These are phyloP conservation scores for Sinodicranocentrus sp. DNA, from an alignment of 2,888 invertebrate species.

Conservation along the genomic window DNA sequence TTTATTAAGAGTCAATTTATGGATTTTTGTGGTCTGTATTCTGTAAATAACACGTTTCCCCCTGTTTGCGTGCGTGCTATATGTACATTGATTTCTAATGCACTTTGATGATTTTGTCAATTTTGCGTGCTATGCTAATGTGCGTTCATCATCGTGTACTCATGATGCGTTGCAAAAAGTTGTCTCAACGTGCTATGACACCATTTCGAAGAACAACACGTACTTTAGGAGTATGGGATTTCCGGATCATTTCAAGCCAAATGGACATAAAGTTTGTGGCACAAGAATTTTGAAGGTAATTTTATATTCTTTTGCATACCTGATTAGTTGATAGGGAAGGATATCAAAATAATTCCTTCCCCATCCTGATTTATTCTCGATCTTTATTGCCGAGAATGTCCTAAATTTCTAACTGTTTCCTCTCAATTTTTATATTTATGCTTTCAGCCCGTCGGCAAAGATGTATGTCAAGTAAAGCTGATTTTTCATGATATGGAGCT, in stretches of 20 bases:
- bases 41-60: too few species aligned
- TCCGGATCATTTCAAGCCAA: constrained; percentile 43
- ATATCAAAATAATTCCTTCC: not conserved
- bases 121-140: too few species aligned
- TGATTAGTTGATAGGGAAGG: too few species aligned
- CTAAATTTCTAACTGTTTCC: constrained; percentile 10
- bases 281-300: constrained; percentile 57
- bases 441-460: constrained; percentile 31
- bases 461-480: constrained; percentile 53
- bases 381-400: not conserved
- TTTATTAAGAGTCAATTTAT: too few species aligned
- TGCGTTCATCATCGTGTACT: not conserved
- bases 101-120: too few species aligned
- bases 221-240: constrained; percentile 48
- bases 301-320: too few species aligned
- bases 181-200: constrained; percentile 36
- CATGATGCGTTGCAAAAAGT: constrained; percentile 13
- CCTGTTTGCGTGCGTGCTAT: too few species aligned
- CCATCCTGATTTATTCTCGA: not conserved
- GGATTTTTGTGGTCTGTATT: too few species aligned
- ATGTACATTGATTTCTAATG: too few species aligned
- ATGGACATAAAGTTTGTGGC: constrained; percentile 31
- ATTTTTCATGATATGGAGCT: constrained; percentile 61
- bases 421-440: not conserved
- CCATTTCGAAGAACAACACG: constrained; percentile 56